Evolutionary conservation across 2,797 vertebrate species (phyloP), one percentile per base, ranked within the genome.

Genomic region (Streptopelia turtur): DNA sequence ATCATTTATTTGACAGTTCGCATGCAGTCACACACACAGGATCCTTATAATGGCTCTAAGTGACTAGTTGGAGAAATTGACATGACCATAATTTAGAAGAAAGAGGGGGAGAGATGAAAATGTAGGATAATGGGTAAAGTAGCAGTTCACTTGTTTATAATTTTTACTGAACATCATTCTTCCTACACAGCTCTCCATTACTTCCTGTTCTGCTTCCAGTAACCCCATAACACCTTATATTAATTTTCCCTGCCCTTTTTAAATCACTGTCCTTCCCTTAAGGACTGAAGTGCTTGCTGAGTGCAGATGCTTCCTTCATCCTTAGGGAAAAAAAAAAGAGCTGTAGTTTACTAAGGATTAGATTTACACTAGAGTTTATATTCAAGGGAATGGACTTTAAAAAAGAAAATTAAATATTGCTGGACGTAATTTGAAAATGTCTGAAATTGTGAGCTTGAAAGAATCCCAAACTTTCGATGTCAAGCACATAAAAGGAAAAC

Each of bases 311-410:
- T 66, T 83, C 21, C 28, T 91, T 31, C 65, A 68, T 28, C 18
- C 22, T 52, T 28, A 11, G 8, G 13, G n/a, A 15, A 5, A 1
- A 14, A 5, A 1, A 12, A 53, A 64, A 30, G 0, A 47, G 2
- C 10, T 30, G 22, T 9, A 49, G 15, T 72, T 80, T 83, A 50
- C 52, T 52, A 83, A 66, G 18, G 4, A 49, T 35, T 90, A 65
- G 8, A 49, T 66, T 84, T 69, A 25, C 63, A 33, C 81, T 33
- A 61, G 12, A 3, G 31, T 8, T 86, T 70, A 60, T 27, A 78
- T 37, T 78, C 37, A 68, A 65, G 4, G 8, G 3, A 2, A 59
- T 86, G 1, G 13, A 68, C 30, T 69, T 61, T 2, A 10, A 10
- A 39, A n/a, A 45, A 39, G 41, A 24, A 43, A 9, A 15, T 13